A percentile compares a stretch with the other conserved stretches of the same genome.
These are phyloP conservation scores for Phoenicopterus ruber DNA, from an alignment of 2,113 vertebrate genomes.

Conservation along the genomic window DNA sequence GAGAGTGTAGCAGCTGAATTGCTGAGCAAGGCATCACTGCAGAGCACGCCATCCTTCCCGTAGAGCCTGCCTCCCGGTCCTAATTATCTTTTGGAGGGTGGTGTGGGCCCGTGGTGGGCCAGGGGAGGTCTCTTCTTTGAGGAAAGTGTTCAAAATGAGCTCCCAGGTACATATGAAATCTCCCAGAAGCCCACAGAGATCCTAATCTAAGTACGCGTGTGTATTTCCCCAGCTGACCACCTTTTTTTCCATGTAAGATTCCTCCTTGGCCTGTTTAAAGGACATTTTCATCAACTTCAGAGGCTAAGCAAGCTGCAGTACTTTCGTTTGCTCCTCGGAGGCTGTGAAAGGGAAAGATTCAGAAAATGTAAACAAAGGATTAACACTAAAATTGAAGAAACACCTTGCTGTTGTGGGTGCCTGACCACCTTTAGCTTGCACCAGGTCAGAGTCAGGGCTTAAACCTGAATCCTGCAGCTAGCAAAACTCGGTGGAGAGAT, in stretches of 20 bases:
- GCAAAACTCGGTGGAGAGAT: not conserved
- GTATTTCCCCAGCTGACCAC: not conserved
- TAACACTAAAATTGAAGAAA: not conserved
- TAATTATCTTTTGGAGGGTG: not conserved
- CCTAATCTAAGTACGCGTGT: not conserved
- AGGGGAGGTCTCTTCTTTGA: not conserved
- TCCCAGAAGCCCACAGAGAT: not conserved
- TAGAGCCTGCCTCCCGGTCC: not conserved
- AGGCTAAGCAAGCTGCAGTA: not conserved
- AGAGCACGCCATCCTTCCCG: not conserved
- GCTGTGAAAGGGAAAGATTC: not conserved
- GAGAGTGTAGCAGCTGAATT: too few species aligned
- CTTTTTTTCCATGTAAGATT: not conserved
- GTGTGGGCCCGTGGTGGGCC: not conserved
- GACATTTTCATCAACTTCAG: not conserved
- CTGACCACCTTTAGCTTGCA: not conserved
- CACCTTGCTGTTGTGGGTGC: too few species aligned
- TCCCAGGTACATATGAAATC: not conserved
- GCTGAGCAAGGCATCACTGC: not conserved
- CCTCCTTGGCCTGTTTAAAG: not conserved
- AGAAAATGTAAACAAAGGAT: not conserved
- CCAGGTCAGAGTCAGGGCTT: not conserved
- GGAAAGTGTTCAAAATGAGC: not conserved
- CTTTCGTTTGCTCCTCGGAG: not conserved
- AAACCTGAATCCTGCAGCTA: not conserved